A percentile compares a stretch with the other conserved stretches of the same genome.
phyloP scores from a whole-genome alignment of 1,140 invertebrate species.

The Nasonia giraulti region DNA sequence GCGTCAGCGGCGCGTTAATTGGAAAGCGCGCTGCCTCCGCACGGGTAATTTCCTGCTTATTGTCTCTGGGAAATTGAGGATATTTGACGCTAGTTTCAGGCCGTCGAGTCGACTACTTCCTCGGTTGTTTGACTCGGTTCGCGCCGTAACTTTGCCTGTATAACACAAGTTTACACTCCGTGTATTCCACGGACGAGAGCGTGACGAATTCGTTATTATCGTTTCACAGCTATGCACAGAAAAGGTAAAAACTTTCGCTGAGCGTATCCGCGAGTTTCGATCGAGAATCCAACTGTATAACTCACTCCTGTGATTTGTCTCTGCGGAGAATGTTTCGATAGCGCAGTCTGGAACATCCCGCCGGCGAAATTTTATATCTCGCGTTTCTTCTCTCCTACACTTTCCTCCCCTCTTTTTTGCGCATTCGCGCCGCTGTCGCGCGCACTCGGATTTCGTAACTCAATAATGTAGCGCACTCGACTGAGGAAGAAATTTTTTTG shows the following conservation, averaged over 20 bases:
- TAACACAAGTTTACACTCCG: background rate
- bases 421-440: too few relatives aligned
- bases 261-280: background rate
- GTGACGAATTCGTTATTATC: too few relatives aligned
- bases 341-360: background rate
- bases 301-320: background rate
- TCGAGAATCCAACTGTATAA: background rate
- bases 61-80: slow-evolving; percentile 37
- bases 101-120: background rate
- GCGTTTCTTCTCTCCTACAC: background rate
- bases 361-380: background rate
- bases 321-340: slow-evolving; percentile 4
- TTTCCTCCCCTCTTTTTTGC: background rate
- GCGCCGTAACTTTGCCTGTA: background rate
- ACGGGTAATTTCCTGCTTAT: slow-evolving; percentile 45
- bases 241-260: background rate
- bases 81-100: slow-evolving; percentile 22
- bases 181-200: background rate
- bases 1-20: background rate
- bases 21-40: slow-evolving; percentile 2
- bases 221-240: background rate
- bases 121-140: background rate
- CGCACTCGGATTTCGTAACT: background rate
- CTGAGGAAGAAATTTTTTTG: background rate
- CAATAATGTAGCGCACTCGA: background rate